Evolutionary conservation across 2,113 vertebrate genomes (phyloP).

Genomic region (Oplegnathus fasciatus): DNA sequence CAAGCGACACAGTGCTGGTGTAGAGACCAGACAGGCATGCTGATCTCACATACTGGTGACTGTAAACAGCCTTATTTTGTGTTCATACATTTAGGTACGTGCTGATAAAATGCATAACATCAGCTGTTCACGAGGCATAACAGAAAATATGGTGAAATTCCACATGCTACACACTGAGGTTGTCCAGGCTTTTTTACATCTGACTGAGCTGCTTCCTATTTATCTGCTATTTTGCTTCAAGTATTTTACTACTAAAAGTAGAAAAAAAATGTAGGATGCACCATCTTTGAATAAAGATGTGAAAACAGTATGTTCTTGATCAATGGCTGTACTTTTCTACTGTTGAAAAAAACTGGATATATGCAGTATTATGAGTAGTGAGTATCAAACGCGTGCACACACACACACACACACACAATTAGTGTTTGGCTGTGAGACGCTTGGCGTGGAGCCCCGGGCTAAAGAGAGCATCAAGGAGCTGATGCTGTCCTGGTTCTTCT

Average conservation of each 20-base stretch:
- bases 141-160: constrained; percentile 6
- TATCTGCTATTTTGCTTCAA: not conserved
- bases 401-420: constrained; percentile 12
- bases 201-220: constrained; percentile 6
- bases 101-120: constrained; percentile 34
- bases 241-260: not conserved
- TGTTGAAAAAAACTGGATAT: constrained; percentile 14
- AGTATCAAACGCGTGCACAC: not conserved
- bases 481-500: constrained; percentile 32
- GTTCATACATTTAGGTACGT: not conserved
- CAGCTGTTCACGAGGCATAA: not conserved
- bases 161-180: not conserved
- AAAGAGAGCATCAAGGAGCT: constrained; percentile 40
- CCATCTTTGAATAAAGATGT: constrained; percentile 11
- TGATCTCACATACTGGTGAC: constrained; percentile 25
- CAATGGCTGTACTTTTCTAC: not conserved
- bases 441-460: constrained; percentile 34
- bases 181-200: not conserved
- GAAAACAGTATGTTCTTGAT: constrained; percentile 1
- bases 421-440: constrained; percentile 40
- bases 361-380: not conserved
- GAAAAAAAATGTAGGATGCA: not conserved
- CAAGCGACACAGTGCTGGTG: constrained; percentile 15
- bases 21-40: constrained; percentile 28
- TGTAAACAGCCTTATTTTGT: constrained; percentile 11